Evolutionary conservation across 2,888 invertebrate species (phyloP).

Genomic region (Yponomeuta malinellus): DNA sequence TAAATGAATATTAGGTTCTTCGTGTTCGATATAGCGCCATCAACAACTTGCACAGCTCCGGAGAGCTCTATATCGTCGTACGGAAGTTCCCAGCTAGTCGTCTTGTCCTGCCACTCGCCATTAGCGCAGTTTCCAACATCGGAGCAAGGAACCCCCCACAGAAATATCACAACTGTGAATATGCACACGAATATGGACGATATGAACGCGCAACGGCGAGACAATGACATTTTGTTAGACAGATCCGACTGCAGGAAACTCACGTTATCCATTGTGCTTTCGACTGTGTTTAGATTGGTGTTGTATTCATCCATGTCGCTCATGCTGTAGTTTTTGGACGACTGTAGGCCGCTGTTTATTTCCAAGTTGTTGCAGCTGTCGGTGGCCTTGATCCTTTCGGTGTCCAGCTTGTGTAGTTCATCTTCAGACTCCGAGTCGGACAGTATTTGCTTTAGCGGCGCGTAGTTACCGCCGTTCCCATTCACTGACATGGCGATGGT

Average conservation of each 20-base stretch:
- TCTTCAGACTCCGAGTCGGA: slow-evolving; percentile 88
- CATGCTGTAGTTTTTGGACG: slow-evolving; percentile 61
- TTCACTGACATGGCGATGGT: slow-evolving; percentile 54
- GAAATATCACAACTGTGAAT: slow-evolving; percentile 81
- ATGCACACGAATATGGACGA: slow-evolving; percentile 83
- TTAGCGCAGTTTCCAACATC: slow-evolving; percentile 80
- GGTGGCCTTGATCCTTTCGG: slow-evolving; percentile 49
- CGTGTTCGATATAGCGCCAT: slow-evolving; percentile 77
- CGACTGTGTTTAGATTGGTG: slow-evolving; percentile 62
- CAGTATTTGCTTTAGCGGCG: slow-evolving; percentile 85
- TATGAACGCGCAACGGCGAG: slow-evolving; percentile 81
- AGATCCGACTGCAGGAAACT: slow-evolving; percentile 66
- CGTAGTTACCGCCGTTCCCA: slow-evolving; percentile 76
- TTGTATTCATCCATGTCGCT: slow-evolving; percentile 69
- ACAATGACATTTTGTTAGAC: slow-evolving; percentile 78
- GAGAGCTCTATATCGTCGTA: slow-evolving; percentile 82
- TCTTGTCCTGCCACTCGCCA: slow-evolving; percentile 71
- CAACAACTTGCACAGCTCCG: slow-evolving; percentile 81
- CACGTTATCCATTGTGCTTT: slow-evolving; percentile 68
- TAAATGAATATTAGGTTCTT: slow-evolving; percentile 85
- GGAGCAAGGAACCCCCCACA: slow-evolving; percentile 85
- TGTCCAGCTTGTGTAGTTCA: slow-evolving; percentile 64
- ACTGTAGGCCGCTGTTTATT: slow-evolving; percentile 62
- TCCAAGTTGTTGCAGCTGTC: slow-evolving; percentile 64
- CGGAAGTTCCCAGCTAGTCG: slow-evolving; percentile 81